Evolutionary conservation across 2,797 vertebrate genomes (phyloP).

Genomic region (Megaceryle alcyon): DNA sequence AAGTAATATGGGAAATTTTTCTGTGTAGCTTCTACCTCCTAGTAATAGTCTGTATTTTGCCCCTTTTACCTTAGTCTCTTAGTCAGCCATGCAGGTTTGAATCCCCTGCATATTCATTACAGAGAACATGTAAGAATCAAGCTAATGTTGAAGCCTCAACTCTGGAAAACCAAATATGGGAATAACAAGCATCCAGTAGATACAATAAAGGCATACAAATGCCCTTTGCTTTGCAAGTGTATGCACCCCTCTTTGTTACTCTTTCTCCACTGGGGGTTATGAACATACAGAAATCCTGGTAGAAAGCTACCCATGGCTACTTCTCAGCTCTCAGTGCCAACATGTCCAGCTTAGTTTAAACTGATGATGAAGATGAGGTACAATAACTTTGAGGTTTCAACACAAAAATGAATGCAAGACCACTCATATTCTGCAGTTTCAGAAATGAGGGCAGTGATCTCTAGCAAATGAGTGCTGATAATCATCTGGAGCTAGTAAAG

Average conservation of each 20-base stretch:
- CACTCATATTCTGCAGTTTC: neutral
- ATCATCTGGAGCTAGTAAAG: neutral
- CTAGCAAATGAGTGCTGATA: neutral
- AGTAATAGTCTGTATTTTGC: neutral
- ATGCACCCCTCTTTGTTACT: neutral
- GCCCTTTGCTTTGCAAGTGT: neutral
- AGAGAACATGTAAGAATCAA: neutral
- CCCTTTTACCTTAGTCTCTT: neutral
- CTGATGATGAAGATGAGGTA: neutral
- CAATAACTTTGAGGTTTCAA: neutral
- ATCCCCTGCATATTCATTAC: neutral
- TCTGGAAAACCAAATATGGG: neutral
- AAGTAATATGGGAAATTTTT: fast-evolving
- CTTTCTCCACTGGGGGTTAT: neutral
- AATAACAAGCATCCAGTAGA: neutral
- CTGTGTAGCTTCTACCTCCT: neutral
- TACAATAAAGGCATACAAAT: neutral
- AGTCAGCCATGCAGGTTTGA: neutral
- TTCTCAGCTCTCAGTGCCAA: neutral
- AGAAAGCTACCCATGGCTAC: neutral
- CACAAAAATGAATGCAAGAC: neutral
- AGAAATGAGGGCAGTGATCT: neutral
- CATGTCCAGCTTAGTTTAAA: neutral
- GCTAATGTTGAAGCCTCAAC: neutral
- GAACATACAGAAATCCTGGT: neutral